phyloP scores from a whole-genome alignment of 2,797 vertebrate genomes.

The Phalanger gymnotis region DNA sequence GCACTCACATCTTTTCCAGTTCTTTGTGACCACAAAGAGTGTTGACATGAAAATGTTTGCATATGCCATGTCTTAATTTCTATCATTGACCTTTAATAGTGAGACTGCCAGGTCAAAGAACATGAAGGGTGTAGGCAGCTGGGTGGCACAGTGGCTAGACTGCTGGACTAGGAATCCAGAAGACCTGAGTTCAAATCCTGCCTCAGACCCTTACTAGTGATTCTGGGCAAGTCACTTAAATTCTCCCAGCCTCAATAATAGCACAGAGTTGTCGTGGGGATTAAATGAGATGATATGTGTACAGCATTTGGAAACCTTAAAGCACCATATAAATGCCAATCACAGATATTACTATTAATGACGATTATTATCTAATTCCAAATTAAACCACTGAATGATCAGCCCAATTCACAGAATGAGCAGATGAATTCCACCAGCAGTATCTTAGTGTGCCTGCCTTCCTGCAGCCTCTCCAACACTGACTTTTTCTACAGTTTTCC shows the following conservation, averaged over 20 bases:
- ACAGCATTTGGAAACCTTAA: not conserved
- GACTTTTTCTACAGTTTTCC: not conserved
- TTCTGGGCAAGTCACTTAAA: not conserved
- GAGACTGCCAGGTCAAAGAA: not conserved
- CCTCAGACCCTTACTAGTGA: not conserved
- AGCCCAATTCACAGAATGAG: not conserved
- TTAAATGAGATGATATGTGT: not conserved
- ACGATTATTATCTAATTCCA: not conserved
- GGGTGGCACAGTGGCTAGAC: not conserved
- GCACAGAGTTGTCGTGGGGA: not conserved
- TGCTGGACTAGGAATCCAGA: not conserved
- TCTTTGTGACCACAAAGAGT: not conserved
- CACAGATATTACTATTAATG: not conserved
- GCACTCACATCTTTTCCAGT: not conserved
- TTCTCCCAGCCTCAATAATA: not conserved
- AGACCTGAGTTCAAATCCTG: not conserved
- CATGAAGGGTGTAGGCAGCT: not conserved
- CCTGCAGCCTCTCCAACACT: not conserved
- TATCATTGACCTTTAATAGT: not conserved
- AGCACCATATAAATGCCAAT: not conserved
- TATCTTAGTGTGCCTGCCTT: not conserved
- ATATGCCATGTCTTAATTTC: not conserved
- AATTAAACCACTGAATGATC: not conserved
- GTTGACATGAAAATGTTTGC: not conserved
- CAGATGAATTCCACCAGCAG: not conserved